Percentiles rank a stretch among this genome's conserved stretches.
Evolutionary conservation across 2,797 vertebrate species (phyloP).

Genomic region (Labeo calbasu): DNA sequence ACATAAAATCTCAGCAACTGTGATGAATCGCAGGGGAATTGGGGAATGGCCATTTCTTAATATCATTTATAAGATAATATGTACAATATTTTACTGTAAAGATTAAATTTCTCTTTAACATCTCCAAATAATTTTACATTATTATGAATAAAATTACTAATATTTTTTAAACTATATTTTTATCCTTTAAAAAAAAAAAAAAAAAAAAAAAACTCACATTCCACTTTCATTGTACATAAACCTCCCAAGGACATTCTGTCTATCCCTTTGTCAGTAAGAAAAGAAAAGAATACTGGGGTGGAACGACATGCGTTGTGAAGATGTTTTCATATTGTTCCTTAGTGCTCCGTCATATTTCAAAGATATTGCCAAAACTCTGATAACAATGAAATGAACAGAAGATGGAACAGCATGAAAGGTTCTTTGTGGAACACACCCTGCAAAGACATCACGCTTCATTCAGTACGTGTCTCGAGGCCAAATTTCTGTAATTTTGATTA

Average conservation of each 20-base stretch:
- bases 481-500: not conserved
- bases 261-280: too few species aligned
- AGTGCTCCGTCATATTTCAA: not conserved
- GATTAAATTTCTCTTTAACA: not conserved
- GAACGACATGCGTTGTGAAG: not conserved
- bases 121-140: not conserved
- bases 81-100: not conserved
- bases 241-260: not conserved
- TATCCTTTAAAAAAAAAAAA: too few species aligned
- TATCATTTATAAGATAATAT: not conserved
- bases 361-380: not conserved
- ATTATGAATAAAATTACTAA: too few species aligned
- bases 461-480: not conserved
- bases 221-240: too few species aligned
- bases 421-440: not conserved
- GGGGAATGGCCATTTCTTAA: too few species aligned
- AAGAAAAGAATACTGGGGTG: not conserved
- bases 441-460: not conserved
- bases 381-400: not conserved
- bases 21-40: too few species aligned
- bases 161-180: too few species aligned
- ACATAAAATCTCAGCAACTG: too few species aligned
- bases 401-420: not conserved
- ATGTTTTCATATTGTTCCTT: not conserved
- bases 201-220: too few species aligned